Evolutionary conservation across 1,140 invertebrate species (phyloP).

Genomic region (Pachyrhynchus sulphureomaculatus): DNA sequence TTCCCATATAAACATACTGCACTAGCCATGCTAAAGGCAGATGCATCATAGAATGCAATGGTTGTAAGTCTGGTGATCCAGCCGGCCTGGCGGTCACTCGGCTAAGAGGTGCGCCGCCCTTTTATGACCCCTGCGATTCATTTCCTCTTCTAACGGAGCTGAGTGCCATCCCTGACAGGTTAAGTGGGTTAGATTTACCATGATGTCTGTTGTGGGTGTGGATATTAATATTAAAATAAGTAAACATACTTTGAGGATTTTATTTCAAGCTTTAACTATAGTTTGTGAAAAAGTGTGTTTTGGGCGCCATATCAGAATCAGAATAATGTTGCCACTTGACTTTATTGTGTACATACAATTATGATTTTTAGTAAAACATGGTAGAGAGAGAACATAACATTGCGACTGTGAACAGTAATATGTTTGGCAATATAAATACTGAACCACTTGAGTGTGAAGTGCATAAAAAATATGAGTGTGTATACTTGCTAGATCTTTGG

Average conservation of each 20-base stretch:
- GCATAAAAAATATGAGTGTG: no score
- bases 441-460: no score
- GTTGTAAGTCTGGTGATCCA: conserved; percentile 19
- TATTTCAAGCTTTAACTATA: no score
- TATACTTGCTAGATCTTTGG: no score
- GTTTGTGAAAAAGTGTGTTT: no score
- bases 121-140: conserved; percentile 14
- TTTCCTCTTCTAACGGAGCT: conserved; percentile 20
- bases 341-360: no score
- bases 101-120: conserved; percentile 22
- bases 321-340: no score
- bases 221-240: neutral
- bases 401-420: no score
- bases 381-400: no score
- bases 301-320: no score
- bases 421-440: no score
- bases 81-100: conserved; percentile 22
- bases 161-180: conserved; percentile 26
- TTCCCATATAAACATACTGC: conserved; percentile 24
- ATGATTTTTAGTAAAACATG: no score
- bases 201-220: conserved; percentile 9
- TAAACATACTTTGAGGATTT: neutral
- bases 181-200: conserved; percentile 27
- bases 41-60: conserved; percentile 16
- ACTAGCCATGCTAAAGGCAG: conserved; percentile 15